phyloP scores from a whole-genome alignment of 2,113 vertebrate species.

The Elanus axillaris region DNA sequence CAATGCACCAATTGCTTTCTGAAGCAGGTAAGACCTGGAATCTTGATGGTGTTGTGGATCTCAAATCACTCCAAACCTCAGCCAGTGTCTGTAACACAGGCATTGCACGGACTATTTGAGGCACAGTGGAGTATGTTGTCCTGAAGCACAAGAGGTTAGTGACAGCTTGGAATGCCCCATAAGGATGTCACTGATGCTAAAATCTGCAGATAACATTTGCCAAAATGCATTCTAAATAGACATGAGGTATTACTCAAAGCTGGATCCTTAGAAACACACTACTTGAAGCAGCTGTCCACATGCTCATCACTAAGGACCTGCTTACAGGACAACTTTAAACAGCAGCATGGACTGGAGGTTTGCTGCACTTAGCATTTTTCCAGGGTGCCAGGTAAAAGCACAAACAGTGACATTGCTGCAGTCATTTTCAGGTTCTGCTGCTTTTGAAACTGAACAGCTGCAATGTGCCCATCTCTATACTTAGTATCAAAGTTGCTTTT shows the following conservation, averaged over 20 bases:
- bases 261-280: background rate
- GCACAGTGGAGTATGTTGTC: rapidly evolving
- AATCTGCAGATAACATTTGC: background rate
- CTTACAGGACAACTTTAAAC: background rate
- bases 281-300: background rate
- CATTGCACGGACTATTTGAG: rapidly evolving
- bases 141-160: background rate
- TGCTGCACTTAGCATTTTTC: background rate
- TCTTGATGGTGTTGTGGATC: rapidly evolving
- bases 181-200: background rate
- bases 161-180: background rate
- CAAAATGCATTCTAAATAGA: background rate
- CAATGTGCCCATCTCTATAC: background rate
- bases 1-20: rapidly evolving
- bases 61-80: rapidly evolving
- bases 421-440: background rate
- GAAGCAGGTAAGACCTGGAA: background rate
- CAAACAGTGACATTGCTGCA: background rate
- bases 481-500: background rate
- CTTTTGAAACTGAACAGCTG: rapidly evolving
- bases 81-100: rapidly evolving
- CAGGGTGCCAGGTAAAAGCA: background rate
- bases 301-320: background rate
- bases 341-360: background rate
- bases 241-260: background rate